phyloP scores from a whole-genome alignment of 2,797 vertebrate species.

The Gephyroberyx darwinii region DNA sequence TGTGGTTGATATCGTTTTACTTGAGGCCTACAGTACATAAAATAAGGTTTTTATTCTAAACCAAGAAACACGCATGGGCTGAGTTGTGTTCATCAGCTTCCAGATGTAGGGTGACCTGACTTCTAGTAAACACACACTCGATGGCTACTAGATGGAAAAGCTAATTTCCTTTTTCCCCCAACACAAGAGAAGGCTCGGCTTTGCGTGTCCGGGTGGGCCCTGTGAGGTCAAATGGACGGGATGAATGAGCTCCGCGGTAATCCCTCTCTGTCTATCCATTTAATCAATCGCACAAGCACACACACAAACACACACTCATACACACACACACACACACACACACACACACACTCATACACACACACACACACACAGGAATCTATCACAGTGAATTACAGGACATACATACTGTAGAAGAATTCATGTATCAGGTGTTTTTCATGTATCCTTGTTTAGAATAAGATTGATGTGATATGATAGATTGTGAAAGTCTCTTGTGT shows the following conservation, averaged over 20 bases:
- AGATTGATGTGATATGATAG: too few species aligned
- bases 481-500: too few species aligned
- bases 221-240: conserved; percentile 22
- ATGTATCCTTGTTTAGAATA: too few species aligned
- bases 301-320: conserved; percentile 46
- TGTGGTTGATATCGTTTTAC: too few species aligned
- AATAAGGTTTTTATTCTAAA: neutral
- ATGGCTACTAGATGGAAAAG: conserved; percentile 15
- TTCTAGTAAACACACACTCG: neutral
- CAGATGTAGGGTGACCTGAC: too few species aligned
- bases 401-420: conserved; percentile 29
- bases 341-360: neutral
- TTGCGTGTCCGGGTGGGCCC: conserved; percentile 8
- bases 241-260: conserved; percentile 44
- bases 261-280: conserved; percentile 51
- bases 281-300: conserved; percentile 34
- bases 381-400: conserved; percentile 42
- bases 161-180: conserved; percentile 8
- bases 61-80: neutral
- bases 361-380: conserved; percentile 10
- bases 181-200: conserved; percentile 6
- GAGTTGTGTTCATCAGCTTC: neutral
- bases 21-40: neutral
- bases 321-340: conserved; percentile 7
- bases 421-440: too few species aligned